A percentile compares a stretch with the other conserved stretches of the same genome.
Evolutionary conservation across 1,140 invertebrate genomes (phyloP).

Genomic region (Cydia fagiglandana): DNA sequence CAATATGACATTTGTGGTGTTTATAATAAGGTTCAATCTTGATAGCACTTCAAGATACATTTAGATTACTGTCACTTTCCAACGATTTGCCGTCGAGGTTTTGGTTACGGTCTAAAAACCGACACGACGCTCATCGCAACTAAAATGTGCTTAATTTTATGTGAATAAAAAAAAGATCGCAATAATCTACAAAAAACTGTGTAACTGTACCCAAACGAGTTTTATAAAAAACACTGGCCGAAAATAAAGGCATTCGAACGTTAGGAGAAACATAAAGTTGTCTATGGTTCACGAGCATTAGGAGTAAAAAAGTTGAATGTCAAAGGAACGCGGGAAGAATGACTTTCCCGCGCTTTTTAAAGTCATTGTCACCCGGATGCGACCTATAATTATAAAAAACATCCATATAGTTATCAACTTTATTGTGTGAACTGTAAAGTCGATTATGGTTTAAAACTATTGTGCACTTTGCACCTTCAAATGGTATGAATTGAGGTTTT

Average conservation of each 20-base stretch:
- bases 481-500: background rate
- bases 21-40: background rate
- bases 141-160: slow-evolving; percentile 13
- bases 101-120: slow-evolving; percentile 32
- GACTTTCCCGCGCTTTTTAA: slow-evolving; percentile 26
- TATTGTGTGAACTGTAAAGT: slow-evolving; percentile 4
- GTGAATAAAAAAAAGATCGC: background rate
- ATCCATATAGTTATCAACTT: background rate
- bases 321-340: slow-evolving; percentile 29
- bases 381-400: slow-evolving; percentile 24
- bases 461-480: background rate
- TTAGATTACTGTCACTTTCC: slow-evolving; percentile 30
- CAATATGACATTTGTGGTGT: background rate
- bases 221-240: background rate
- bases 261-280: background rate
- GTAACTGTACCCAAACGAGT: background rate
- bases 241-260: background rate
- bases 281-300: slow-evolving; percentile 10
- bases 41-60: background rate
- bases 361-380: slow-evolving; percentile 30
- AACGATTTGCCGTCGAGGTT: slow-evolving; percentile 24
- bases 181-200: background rate
- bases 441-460: background rate
- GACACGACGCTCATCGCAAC: background rate
- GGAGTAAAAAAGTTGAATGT: slow-evolving; percentile 21